Base-by-base conservation (phyloP, 2,888 invertebrate species). In the Rhagophthalmus giganteus region DNA sequence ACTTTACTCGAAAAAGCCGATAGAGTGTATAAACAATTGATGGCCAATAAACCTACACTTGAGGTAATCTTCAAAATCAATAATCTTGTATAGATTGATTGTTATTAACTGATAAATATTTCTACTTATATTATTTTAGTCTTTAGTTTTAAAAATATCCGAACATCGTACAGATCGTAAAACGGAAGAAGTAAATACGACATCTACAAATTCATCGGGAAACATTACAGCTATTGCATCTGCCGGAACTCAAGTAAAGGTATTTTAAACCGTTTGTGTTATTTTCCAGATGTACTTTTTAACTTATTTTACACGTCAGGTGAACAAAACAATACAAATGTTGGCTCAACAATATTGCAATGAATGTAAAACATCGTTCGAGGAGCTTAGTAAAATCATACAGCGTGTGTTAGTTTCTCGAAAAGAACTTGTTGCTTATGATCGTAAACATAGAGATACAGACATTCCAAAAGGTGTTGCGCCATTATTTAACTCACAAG, bases 321-420 rank as follows among this genome's bases (percentile, higher is more conserved):
- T 96, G 30, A 96, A 95, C 75, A 86, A 90, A 71, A 90, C 92
- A 38, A 96, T 97, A 64, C 96, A 97, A 71, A 84, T 92, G 59
- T 79, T 97, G 27, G 96, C 96, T 1, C 94, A 94, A 73, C 91
- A 93, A 70, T 97, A 97, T 75, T 94, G 95, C 72, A 88, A 87
- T 33, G 97, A 98, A 66, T 96, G 95, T 71, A 93, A 93, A 72
- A 87, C 88, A 2, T 90, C 94, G 4, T 97, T 96, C 73, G 97
- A 97, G 69, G 97, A 97, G 69, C 81, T 98, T 1, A 94, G 88
- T 68, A 89, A 89, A 75, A 88, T 89, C 57, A 89, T 89, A 60
- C 88, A 94, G 79, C 88, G 91, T 70, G 94, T 96, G 12, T 78
- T 94, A 57, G 94, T 96, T 0, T 94, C 94, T 69, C 81, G 91